Percentiles rank a stretch among this genome's conserved stretches.
Evolutionary conservation across 2,797 vertebrate species (phyloP).

Genomic region (Chloroceryle inda): DNA sequence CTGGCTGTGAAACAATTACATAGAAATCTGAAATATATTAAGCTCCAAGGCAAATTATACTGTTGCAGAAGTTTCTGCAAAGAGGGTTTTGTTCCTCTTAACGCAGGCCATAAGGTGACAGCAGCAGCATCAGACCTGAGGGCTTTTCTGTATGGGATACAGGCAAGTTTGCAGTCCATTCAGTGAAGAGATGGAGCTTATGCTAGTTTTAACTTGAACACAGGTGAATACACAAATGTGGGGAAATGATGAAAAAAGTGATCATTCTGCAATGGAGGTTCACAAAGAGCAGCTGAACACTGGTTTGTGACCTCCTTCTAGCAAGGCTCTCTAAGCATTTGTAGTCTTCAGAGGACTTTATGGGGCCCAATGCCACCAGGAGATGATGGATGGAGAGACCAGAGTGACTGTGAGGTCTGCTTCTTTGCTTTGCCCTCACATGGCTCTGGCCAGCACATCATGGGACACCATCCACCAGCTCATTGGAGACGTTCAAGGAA

Average conservation of each 20-base stretch:
- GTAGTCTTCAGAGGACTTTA: not conserved
- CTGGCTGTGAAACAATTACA: not conserved
- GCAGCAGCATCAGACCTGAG: not conserved
- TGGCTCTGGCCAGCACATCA: accelerated
- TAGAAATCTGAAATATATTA: not conserved
- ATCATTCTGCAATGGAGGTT: not conserved
- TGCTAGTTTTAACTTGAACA: not conserved
- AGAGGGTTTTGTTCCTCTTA: not conserved
- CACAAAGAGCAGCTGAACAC: not conserved
- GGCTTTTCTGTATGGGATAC: not conserved
- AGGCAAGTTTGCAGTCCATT: not conserved
- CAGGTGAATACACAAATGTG: accelerated
- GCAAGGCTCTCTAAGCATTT: not conserved
- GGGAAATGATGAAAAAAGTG: not conserved
- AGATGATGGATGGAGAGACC: not conserved
- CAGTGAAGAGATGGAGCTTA: not conserved
- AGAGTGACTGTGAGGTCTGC: accelerated
- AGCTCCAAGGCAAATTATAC: not conserved
- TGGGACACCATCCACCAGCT: not conserved
- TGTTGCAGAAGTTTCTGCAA: not conserved
- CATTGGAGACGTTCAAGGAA: not conserved
- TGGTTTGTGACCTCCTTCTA: not conserved
- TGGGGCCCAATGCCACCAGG: not conserved
- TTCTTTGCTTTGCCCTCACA: not conserved
- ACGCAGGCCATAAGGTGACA: not conserved